Percentiles rank a stretch among this genome's conserved stretches.
phyloP scores from a whole-genome alignment of 1,140 invertebrate genomes.

The Drosophila lini region DNA sequence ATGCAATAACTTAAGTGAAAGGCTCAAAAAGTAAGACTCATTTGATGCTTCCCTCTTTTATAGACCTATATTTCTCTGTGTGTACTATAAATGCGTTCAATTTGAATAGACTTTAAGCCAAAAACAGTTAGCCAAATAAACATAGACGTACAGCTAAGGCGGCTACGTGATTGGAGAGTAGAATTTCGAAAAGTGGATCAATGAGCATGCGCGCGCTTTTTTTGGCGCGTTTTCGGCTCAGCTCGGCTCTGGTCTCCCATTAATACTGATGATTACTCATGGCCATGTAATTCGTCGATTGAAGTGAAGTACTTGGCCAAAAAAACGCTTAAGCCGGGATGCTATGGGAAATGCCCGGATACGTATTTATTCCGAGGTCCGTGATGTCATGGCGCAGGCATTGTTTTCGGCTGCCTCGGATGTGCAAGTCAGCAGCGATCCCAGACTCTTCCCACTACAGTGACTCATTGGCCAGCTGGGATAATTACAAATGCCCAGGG shows the following conservation, averaged over 20 bases:
- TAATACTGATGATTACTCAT: conserved; percentile 74
- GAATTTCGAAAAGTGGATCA: conserved; percentile 74
- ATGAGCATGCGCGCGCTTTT: conserved; percentile 44
- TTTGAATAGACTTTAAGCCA: conserved; percentile 52
- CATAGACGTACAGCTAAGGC: conserved; percentile 44
- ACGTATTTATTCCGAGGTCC: conserved; percentile 55
- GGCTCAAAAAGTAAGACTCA: no score
- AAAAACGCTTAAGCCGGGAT: conserved; percentile 47
- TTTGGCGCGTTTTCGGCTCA: conserved; percentile 49
- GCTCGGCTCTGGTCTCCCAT: conserved; percentile 32
- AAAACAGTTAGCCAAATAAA: conserved; percentile 74
- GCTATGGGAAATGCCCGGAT: conserved; percentile 72
- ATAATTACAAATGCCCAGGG: conserved; percentile 47
- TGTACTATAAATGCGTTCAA: conserved; percentile 22
- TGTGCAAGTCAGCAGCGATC: conserved; percentile 73
- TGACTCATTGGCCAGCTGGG: conserved; percentile 53
- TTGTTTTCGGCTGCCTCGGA: conserved; percentile 35
- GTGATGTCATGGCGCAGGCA: conserved; percentile 65
- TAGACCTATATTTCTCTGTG: neutral
- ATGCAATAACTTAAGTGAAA: no score
- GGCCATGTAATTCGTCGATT: conserved; percentile 66
- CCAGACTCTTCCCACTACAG: conserved; percentile 18
- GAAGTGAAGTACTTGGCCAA: conserved; percentile 61
- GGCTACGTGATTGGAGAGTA: conserved; percentile 72
- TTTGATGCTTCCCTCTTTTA: neutral